phyloP scores from a whole-genome alignment of 2,888 invertebrate genomes.

The Dasysyrphus albostriatus region DNA sequence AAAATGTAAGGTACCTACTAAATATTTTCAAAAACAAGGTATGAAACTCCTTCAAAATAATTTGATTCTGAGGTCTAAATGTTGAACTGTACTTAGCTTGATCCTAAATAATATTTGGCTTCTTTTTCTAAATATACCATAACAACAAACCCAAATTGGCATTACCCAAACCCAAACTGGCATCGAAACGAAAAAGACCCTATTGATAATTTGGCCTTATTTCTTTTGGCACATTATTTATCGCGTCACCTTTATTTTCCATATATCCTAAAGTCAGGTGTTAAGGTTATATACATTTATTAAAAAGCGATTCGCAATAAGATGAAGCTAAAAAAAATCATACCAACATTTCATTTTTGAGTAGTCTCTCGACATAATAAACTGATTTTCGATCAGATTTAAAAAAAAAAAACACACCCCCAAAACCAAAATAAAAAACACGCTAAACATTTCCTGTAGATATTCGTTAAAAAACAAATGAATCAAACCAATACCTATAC shows the following conservation, averaged over 20 bases:
- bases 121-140: too few relatives aligned
- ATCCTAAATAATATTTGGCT: too few relatives aligned
- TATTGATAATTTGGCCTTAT: not conserved
- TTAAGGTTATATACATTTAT: not conserved
- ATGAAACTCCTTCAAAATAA: too few relatives aligned
- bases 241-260: not conserved
- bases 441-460: conserved; percentile 42
- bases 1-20: too few relatives aligned
- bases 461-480: conserved; percentile 38
- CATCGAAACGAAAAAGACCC: not conserved
- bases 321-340: not conserved
- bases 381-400: conserved; percentile 1
- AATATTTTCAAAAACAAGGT: too few relatives aligned
- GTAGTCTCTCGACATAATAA: not conserved
- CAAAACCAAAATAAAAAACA: conserved; percentile 20
- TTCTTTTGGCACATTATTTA: not conserved
- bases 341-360: conserved; percentile 7
- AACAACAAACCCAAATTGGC: too few relatives aligned
- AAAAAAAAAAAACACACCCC: conserved; percentile 14
- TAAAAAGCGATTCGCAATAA: too few relatives aligned
- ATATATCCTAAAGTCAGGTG: not conserved
- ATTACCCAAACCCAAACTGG: too few relatives aligned
- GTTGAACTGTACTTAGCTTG: too few relatives aligned
- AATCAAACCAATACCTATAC: conserved; percentile 36
- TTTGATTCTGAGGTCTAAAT: too few relatives aligned